phyloP scores from a whole-genome alignment of 2,888 invertebrate genomes.

The Alloscopus bannaensis region DNA sequence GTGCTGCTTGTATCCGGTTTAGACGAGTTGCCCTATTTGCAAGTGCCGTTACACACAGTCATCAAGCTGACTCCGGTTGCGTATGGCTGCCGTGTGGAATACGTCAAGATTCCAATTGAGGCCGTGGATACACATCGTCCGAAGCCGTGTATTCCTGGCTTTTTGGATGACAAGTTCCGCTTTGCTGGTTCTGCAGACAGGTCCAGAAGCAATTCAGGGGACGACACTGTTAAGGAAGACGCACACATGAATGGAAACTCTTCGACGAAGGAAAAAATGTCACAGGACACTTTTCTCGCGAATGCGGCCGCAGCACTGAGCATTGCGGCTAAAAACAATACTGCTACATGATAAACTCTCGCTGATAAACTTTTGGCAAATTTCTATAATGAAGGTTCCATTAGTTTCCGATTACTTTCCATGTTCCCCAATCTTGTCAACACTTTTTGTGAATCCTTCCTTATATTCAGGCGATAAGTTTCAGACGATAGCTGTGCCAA shows the following conservation, averaged over 20 bases:
- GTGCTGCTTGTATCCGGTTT: constrained; percentile 73
- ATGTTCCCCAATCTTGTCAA: too few species aligned
- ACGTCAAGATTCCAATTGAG: constrained; percentile 89
- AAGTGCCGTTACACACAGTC: constrained; percentile 95
- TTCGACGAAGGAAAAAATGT: constrained; percentile 17
- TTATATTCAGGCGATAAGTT: too few species aligned
- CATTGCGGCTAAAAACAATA: neutral
- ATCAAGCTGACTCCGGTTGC: constrained; percentile 98
- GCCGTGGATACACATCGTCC: constrained; percentile 98
- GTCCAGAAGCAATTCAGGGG: constrained; percentile 46
- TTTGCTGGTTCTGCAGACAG: constrained; percentile 48
- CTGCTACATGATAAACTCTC: constrained; percentile 20
- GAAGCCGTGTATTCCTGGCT: constrained; percentile 86
- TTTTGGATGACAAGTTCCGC: constrained; percentile 79
- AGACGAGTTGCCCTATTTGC: constrained; percentile 93
- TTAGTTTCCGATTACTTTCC: too few species aligned
- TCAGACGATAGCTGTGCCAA: too few species aligned
- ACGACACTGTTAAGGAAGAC: constrained; percentile 19
- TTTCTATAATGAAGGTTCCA: too few species aligned
- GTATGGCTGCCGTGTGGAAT: constrained; percentile 97
- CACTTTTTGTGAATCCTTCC: too few species aligned
- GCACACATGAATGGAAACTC: constrained; percentile 33
- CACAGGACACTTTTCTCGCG: constrained; percentile 22
- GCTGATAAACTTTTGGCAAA: too few species aligned
- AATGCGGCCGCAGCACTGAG: constrained; percentile 34